A percentile compares a stretch with the other conserved stretches of the same genome.
phyloP scores from a whole-genome alignment of 1,140 invertebrate species.

The Drosophila triauraria region DNA sequence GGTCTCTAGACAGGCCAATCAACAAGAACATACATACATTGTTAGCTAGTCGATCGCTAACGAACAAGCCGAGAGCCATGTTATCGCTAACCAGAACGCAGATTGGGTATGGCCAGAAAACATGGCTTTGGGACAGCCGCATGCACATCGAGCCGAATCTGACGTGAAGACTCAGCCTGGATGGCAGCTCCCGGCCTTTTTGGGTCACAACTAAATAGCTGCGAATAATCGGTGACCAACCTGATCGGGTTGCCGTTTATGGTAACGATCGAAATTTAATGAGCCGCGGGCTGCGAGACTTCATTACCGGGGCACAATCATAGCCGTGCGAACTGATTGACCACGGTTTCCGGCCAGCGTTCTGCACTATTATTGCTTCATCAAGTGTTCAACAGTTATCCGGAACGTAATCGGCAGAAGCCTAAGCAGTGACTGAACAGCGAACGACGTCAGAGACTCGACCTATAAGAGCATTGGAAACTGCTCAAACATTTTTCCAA shows the following conservation, averaged over 20 bases:
- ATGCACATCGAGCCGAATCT: conserved; percentile 38
- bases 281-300: conserved; percentile 9
- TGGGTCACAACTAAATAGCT: conserved; percentile 69
- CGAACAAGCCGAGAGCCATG: conserved; percentile 69
- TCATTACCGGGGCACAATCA: conserved; percentile 75
- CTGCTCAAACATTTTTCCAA: conserved; percentile 79
- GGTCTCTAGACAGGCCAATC: conserved; percentile 49
- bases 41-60: conserved; percentile 42
- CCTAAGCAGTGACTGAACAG: conserved; percentile 52
- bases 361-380: conserved; percentile 80
- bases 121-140: conserved; percentile 70
- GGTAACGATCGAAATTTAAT: conserved; percentile 80
- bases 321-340: conserved; percentile 60
- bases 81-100: conserved; percentile 63
- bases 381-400: conserved; percentile 29
- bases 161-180: conserved; percentile 59
- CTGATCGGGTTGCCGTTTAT: conserved; percentile 79
- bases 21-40: conserved; percentile 50
- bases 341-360: conserved; percentile 54
- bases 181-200: conserved; percentile 64
- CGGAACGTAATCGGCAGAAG: conserved; percentile 33
- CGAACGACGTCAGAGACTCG: conserved; percentile 14
- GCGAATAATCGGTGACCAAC: conserved; percentile 82
- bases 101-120: conserved; percentile 51
- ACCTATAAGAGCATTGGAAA: conserved; percentile 69